Evolutionary conservation across 2,113 vertebrate genomes (phyloP), one percentile per base, ranked within the genome.

Genomic region (Rhipidura dahli): DNA sequence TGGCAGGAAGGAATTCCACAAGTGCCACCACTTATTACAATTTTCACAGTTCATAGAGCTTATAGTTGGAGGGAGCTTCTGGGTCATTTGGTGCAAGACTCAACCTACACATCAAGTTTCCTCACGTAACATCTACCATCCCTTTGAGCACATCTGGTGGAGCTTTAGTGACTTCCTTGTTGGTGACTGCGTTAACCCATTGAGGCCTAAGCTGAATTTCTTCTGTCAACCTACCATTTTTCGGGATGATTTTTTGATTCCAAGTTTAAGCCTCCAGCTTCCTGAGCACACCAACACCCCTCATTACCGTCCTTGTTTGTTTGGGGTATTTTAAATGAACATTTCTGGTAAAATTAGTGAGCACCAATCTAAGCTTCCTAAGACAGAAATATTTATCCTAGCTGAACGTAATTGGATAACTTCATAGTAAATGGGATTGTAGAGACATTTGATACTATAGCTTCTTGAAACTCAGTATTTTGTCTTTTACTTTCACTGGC

Each of bases 1-100:
- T 81, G 68, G 33, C 75, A 95, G 59, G 53, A 89, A 87, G 59
- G 51, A 93, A 90, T 93, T 96, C 79, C 35, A 39, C 42, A 90
- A 90, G 63, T 92, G 50, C 60, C 42, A 83, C 54, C 68, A 83
- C 79, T 92, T 97, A 61, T 15, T 92, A 88, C 24, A 80, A 44
- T 88, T 88, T 84, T 88, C 71, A 69, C 57, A 86, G 54, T 90
- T 90, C 90, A 80, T n/a, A 59, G 63, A 92, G 45, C 18, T 95
- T 86, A 77, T 57, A 88, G n/a, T 73, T 69, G 54, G 57, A 82
- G 31, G 33, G 65, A 93, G 10, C 30, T 82, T 94, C 72, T 84
- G 77, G 76, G 76, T 91, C 83, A 73, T 60, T 83, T 96, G 73
- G 6, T 94, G 39, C 35, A 70, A 80, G 50, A 42, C 14, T 77